Evolutionary conservation across 2,113 vertebrate genomes (phyloP), one percentile per base, ranked within the genome.

Genomic region (Gavialis gangeticus): DNA sequence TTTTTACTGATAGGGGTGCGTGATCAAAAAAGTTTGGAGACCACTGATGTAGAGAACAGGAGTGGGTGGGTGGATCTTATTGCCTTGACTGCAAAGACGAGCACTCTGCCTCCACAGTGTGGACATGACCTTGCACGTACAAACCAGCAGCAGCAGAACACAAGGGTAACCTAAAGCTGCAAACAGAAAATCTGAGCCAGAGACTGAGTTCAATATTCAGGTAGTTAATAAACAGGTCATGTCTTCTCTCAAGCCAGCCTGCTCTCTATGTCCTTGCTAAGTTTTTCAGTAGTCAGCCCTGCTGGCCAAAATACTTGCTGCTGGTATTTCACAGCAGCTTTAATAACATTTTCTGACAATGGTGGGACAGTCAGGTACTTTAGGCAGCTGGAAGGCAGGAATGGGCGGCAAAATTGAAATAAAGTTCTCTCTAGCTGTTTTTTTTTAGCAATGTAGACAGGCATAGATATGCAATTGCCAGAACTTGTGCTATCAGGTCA

Each of bases 81-180:
- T 46, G 46, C 46, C 46, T 46, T 46, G 46, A 46, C 46, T 46
- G 46, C 46, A 46, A 46, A 7, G 46, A 46, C 9, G 46, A 46
- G 46, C 46, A 46, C 46, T 46, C 46, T 46, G 46, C 46, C 46
- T 46, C 46, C 46, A 46, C 46, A 46, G 46, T 9, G 46, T 46
- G 80, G 27, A 57, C 58, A 66, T 60, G 18, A 3, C 71, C 12
- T 56, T 58, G 12, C 16, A 4, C 16, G 0, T 19, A 2, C 0
- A 56, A 75, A 9, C 34, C 85, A 28, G 25, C 55, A 37, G 46
- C 17, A 79, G 56, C 15, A 1, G n/a, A 85, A 59, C 77, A 60
- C 27, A 66, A 18, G 4, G 25, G 75, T 19, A 76, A 24, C 82
- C 64, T 60, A 64, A 55, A 77, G 79, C 22, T 71, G 17, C 54